A percentile compares a stretch with the other conserved stretches of the same genome.
Evolutionary conservation across 2,113 vertebrate genomes (phyloP).

Genomic region (Aegotheles bennettii): DNA sequence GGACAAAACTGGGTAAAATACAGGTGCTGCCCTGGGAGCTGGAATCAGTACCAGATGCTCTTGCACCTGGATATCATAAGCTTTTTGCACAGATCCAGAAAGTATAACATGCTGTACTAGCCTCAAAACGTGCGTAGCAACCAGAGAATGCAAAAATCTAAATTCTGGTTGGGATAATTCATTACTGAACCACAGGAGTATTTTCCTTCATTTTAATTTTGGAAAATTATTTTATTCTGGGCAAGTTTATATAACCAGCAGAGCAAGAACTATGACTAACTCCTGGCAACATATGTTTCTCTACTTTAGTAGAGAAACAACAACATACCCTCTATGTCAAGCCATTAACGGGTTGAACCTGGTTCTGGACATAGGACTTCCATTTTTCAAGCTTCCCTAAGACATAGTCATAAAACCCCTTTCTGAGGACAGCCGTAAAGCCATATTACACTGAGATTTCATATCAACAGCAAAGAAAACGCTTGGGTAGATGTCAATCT

Average conservation of each 20-base stretch:
- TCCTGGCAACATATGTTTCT: background rate
- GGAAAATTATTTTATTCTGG: background rate
- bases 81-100: background rate
- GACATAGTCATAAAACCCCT: background rate
- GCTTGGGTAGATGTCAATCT: background rate
- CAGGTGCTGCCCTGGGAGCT: background rate
- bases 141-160: background rate
- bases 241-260: background rate
- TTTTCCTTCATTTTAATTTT: background rate
- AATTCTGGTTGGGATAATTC: background rate
- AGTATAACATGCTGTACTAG: background rate
- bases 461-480: background rate
- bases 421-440: background rate
- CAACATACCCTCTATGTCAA: background rate
- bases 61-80: background rate
- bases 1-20: background rate
- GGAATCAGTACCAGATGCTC: background rate
- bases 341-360: background rate
- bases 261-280: background rate
- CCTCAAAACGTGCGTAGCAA: background rate
- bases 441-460: background rate
- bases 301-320: background rate
- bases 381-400: background rate
- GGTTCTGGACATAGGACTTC: background rate
- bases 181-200: background rate